phyloP scores from a whole-genome alignment of 2,113 vertebrate genomes.

The Trichomycterus rosablanca region DNA sequence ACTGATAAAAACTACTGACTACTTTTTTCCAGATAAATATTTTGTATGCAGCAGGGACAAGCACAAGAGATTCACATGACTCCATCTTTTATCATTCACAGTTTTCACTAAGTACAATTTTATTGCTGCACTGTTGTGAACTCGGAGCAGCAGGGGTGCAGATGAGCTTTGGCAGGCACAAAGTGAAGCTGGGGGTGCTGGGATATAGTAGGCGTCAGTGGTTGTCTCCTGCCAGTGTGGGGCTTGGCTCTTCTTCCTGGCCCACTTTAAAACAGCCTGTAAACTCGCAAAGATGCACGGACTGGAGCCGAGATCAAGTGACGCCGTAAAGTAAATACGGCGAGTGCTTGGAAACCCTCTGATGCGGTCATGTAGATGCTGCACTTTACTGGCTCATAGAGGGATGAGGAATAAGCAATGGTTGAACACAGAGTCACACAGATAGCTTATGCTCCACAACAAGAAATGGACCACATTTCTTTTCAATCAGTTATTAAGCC shows the following conservation, averaged over 20 bases:
- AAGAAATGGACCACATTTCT: too few species aligned
- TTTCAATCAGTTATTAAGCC: too few species aligned
- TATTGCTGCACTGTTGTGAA: slow-evolving; percentile 29
- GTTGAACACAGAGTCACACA: not conserved
- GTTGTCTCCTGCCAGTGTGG: slow-evolving; percentile 48
- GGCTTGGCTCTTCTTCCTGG: slow-evolving; percentile 54
- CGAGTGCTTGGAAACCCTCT: slow-evolving; percentile 35
- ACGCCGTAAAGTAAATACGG: slow-evolving; percentile 48
- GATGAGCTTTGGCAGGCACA: slow-evolving; percentile 28
- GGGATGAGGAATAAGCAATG: slow-evolving; percentile 11
- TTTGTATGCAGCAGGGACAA: too few species aligned
- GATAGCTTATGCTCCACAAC: too few species aligned
- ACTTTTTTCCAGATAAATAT: too few species aligned
- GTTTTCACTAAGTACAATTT: slow-evolving; percentile 21
- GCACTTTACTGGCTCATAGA: slow-evolving; percentile 34
- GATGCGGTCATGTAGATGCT: slow-evolving; percentile 37
- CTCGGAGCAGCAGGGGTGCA: slow-evolving; percentile 31
- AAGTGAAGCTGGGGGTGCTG: slow-evolving; percentile 33
- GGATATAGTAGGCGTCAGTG: slow-evolving; percentile 37
- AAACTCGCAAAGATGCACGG: slow-evolving; percentile 49
- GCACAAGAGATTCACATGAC: too few species aligned
- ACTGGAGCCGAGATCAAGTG: slow-evolving; percentile 52
- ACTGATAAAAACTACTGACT: too few species aligned
- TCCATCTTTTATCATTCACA: too few species aligned
- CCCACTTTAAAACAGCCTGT: slow-evolving; percentile 49